Evolutionary conservation across 2,888 invertebrate genomes (phyloP).

Genomic region (Idaea aversata): DNA sequence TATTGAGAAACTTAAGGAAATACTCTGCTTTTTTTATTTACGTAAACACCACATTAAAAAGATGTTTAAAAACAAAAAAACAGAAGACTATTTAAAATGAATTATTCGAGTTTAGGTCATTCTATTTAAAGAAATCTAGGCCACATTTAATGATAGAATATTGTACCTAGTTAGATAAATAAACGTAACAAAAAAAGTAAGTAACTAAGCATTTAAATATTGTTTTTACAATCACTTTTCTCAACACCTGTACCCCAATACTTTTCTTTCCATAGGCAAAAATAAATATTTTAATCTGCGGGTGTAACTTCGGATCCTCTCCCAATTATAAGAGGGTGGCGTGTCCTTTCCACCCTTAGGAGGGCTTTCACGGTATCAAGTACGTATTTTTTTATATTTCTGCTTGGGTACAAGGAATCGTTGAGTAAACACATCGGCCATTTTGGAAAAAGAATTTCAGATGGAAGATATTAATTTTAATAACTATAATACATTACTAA

Average conservation of each 20-base stretch:
- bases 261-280: slow-evolving; percentile 67
- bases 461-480: background rate
- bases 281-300: slow-evolving; percentile 74
- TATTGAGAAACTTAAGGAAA: too few species aligned
- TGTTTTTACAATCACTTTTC: slow-evolving; percentile 7
- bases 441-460: background rate
- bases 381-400: slow-evolving; percentile 20
- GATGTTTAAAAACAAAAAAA: too few species aligned
- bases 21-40: too few species aligned
- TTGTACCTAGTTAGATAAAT: too few species aligned
- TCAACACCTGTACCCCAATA: slow-evolving; percentile 38
- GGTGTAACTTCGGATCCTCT: slow-evolving; percentile 52
- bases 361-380: slow-evolving; percentile 35
- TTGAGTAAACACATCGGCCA: background rate
- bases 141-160: too few species aligned
- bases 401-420: slow-evolving; percentile 15
- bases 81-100: too few species aligned
- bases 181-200: too few species aligned
- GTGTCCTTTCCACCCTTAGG: slow-evolving; percentile 29
- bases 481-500: background rate
- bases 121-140: too few species aligned
- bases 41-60: too few species aligned
- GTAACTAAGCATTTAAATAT: too few species aligned
- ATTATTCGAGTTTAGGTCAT: too few species aligned
- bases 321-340: slow-evolving; percentile 50